Percentiles rank a stretch among this genome's conserved stretches.
phyloP scores from a whole-genome alignment of 2,888 invertebrate species.

The Nyleta sp. region DNA sequence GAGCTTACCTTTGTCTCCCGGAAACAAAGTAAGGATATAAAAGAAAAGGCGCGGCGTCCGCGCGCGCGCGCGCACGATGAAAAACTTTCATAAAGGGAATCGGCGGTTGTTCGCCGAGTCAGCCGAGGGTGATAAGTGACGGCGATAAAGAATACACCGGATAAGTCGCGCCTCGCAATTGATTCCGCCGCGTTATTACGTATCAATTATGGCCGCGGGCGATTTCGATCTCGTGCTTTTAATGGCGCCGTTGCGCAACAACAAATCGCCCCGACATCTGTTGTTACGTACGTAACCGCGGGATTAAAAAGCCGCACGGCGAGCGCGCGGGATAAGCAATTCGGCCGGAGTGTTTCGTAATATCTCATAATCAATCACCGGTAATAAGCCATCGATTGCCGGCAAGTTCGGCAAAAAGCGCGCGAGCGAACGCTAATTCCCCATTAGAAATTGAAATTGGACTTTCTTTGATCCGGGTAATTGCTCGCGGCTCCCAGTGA shows the following conservation, averaged over 20 bases:
- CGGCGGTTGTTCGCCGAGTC: conserved; percentile 50
- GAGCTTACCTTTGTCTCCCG: conserved; percentile 61
- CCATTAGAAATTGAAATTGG: conserved; percentile 55
- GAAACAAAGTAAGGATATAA: conserved; percentile 55
- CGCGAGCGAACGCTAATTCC: conserved; percentile 30
- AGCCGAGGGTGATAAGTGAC: conserved; percentile 60
- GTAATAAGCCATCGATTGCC: conserved; percentile 27
- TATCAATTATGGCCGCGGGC: conserved; percentile 36
- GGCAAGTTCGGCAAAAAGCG: conserved; percentile 22
- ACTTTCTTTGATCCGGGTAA: conserved; percentile 53
- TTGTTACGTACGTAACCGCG: not conserved
- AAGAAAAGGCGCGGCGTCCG: conserved; percentile 48
- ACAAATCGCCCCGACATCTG: conserved; percentile 30
- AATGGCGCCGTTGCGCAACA: conserved; percentile 12
- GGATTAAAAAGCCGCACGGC: not conserved
- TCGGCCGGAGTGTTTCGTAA: too few species aligned
- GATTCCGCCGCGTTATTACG: conserved; percentile 50
- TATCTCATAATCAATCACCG: conserved; percentile 36
- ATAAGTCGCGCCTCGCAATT: conserved; percentile 41
- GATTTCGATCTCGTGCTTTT: conserved; percentile 16
- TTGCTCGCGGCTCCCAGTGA: conserved; percentile 38
- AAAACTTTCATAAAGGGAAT: conserved; percentile 63
- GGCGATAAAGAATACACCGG: conserved; percentile 60
- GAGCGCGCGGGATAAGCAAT: conserved; percentile 2
- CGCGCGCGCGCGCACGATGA: conserved; percentile 10